Evolutionary conservation across 2,113 vertebrate genomes (phyloP).

Genomic region (Alexandromys fortis): DNA sequence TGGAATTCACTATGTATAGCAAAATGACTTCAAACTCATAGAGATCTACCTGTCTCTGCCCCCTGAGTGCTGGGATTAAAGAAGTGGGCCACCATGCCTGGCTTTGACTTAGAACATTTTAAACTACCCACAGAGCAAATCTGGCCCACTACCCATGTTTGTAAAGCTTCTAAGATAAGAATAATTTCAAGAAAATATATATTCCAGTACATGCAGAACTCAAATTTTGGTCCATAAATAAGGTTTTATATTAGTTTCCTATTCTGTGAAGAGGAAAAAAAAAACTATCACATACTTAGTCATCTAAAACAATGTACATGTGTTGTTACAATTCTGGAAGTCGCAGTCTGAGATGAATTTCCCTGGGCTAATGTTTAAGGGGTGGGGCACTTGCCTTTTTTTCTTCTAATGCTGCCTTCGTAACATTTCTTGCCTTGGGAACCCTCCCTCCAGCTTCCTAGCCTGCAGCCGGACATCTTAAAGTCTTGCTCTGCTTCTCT

Average conservation of each 20-base stretch:
- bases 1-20: not conserved
- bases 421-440: not conserved
- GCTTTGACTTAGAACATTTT: not conserved
- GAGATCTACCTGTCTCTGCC: not conserved
- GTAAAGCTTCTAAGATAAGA: not conserved
- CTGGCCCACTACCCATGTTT: not conserved
- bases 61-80: not conserved
- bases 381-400: not conserved
- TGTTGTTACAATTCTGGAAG: not conserved
- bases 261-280: not conserved
- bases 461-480: not conserved
- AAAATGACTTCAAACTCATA: not conserved
- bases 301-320: not conserved
- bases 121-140: not conserved
- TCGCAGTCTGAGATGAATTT: not conserved
- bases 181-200: not conserved
- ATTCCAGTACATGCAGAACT: not conserved
- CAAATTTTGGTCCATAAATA: not conserved
- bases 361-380: not conserved
- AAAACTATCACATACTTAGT: not conserved
- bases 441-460: not conserved
- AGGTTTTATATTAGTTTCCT: not conserved
- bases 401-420: not conserved
- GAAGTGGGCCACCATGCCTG: not conserved
- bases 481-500: not conserved